Percentiles rank a stretch among this genome's conserved stretches.
These are phyloP conservation scores for Oryzias celebensis DNA, from an alignment of 2,113 vertebrate species.

Conservation along the genomic window DNA sequence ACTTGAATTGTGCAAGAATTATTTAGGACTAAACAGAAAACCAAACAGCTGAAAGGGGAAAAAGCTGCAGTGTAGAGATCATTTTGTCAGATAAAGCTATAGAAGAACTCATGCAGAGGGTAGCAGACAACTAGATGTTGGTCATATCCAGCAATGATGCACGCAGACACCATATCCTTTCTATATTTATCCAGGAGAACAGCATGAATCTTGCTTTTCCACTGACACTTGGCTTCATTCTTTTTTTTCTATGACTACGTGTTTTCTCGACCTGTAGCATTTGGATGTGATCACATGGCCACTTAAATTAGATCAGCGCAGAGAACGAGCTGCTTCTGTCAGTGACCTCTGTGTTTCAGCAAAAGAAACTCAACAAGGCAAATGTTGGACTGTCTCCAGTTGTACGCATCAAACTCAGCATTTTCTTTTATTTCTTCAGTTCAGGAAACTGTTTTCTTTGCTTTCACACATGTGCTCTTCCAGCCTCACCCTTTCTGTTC, in stretches of 20 bases:
- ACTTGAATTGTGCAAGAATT: no score
- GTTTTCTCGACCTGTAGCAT: background rate
- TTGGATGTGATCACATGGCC: slow-evolving; percentile 12
- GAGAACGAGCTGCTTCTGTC: background rate
- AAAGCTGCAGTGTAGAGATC: no score
- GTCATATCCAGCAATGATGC: slow-evolving; percentile 3
- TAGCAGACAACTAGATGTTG: background rate
- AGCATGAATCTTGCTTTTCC: slow-evolving; percentile 10
- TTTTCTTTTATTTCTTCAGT: background rate
- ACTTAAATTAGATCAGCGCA: slow-evolving; percentile 1
- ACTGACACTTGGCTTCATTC: slow-evolving; percentile 5
- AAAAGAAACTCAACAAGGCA: background rate
- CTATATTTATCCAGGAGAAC: slow-evolving; percentile 9
- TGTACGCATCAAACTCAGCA: background rate
- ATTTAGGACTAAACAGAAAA: no score
- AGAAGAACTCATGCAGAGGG: background rate
- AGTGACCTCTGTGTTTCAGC: background rate
- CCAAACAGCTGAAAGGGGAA: no score
- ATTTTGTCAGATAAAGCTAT: background rate
- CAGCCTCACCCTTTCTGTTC: background rate
- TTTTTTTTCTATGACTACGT: slow-evolving; percentile 10
- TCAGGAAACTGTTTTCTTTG: slow-evolving; percentile 6
- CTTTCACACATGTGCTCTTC: background rate
- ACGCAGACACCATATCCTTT: background rate
- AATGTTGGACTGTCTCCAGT: slow-evolving; percentile 1